phyloP scores from a whole-genome alignment of 1,140 invertebrate species.

The Brachionus asplanchnoidis region DNA sequence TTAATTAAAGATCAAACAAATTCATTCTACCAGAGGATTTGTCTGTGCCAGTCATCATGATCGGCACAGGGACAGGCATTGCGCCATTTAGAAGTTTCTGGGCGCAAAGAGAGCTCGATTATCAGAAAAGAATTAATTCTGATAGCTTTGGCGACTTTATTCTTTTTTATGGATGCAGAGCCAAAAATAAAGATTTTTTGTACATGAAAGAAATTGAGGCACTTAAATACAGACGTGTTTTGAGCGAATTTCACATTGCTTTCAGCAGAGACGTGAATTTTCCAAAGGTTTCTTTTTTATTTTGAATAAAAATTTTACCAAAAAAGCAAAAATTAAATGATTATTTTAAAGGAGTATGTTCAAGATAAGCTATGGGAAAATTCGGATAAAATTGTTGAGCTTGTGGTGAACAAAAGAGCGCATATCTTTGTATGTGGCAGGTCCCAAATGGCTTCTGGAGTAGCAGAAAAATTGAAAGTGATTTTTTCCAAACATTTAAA shows the following conservation, averaged over 20 bases:
- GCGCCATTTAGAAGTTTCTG: slow-evolving; percentile 39
- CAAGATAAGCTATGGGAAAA: slow-evolving; percentile 85
- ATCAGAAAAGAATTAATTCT: neutral
- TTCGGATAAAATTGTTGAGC: slow-evolving; percentile 79
- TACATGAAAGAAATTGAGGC: slow-evolving; percentile 76
- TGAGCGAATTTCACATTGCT: slow-evolving; percentile 75
- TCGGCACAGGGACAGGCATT: slow-evolving; percentile 16
- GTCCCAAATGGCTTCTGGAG: slow-evolving; percentile 94
- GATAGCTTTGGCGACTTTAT: slow-evolving; percentile 68
- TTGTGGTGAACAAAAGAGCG: slow-evolving; percentile 83
- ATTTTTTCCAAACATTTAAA: neutral
- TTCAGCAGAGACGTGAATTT: slow-evolving; percentile 74
- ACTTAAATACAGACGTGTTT: slow-evolving; percentile 67
- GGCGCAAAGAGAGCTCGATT: neutral
- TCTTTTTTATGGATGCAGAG: slow-evolving; percentile 85
- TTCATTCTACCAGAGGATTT: neutral
- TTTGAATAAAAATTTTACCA: too few species aligned
- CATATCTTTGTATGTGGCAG: slow-evolving; percentile 98
- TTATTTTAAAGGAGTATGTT: slow-evolving; percentile 71
- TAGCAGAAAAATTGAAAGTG: slow-evolving; percentile 73
- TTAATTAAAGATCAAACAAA: slow-evolving; percentile 45
- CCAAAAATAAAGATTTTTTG: slow-evolving; percentile 70
- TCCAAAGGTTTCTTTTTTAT: slow-evolving; percentile 50
- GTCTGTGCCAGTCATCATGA: slow-evolving; percentile 30
- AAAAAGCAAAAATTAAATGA: too few species aligned